Percentiles rank a stretch among this genome's conserved stretches.
Conservation (phyloP, 2,888 invertebrate genomes). For the Apantesis nais region DNA sequence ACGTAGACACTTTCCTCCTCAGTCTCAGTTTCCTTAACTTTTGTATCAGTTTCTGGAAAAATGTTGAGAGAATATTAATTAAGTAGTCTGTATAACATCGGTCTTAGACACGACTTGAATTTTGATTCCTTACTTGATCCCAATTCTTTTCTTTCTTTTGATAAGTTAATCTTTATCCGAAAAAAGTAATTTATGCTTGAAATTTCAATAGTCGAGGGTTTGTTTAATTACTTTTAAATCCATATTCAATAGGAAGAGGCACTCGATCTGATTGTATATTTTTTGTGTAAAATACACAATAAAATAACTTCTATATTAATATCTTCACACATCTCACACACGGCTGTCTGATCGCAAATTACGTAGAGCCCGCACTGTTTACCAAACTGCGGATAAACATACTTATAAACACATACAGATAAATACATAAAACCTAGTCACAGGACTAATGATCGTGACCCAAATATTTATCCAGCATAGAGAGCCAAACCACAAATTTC, state of each 20-base stretch:
- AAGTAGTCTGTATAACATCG: neutral
- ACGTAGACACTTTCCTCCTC: neutral
- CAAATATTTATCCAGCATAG: neutral
- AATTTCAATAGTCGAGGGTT: neutral
- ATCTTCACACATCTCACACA: too few relatives aligned
- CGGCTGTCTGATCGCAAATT: neutral
- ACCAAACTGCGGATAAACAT: neutral
- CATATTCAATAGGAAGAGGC: too few relatives aligned
- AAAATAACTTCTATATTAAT: neutral
- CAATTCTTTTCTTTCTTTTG: neutral
- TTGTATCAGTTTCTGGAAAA: constrained; percentile 1
- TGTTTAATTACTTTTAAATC: neutral
- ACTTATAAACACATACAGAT: neutral
- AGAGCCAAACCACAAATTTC: neutral
- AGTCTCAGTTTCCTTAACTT: neutral
- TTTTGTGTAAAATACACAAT: too few relatives aligned
- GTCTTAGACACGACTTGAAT: neutral
- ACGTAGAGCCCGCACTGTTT: neutral
- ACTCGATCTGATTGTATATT: too few relatives aligned
- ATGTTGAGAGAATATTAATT: constrained; percentile 1
- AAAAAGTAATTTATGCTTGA: neutral
- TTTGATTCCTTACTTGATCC: neutral
- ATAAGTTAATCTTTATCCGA: neutral
- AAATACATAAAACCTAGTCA: neutral
- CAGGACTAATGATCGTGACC: neutral